These are phyloP conservation scores for Cephonodes hylas DNA, from an alignment of 2,888 invertebrate genomes.

Conservation along the genomic window DNA sequence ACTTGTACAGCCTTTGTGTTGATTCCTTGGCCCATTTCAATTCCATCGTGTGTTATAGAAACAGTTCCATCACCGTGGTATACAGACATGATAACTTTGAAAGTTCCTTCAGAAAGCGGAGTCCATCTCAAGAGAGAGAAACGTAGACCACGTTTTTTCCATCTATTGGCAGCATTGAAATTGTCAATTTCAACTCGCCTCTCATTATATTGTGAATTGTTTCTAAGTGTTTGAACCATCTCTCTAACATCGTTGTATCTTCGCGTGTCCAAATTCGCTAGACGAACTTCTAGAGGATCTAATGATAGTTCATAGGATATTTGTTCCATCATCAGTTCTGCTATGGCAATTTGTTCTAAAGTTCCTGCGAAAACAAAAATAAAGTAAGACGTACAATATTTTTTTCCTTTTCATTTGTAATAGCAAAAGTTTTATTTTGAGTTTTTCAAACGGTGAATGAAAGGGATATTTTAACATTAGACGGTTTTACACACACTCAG, in stretches of 20 bases:
- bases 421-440: no score
- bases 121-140: conserved; percentile 82
- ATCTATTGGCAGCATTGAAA: conserved; percentile 84
- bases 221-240: conserved; percentile 76
- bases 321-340: conserved; percentile 83
- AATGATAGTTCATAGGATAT: conserved; percentile 73
- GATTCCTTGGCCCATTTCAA: conserved; percentile 88
- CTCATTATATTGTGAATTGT: conserved; percentile 72
- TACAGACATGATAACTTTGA: conserved; percentile 78
- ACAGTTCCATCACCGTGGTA: conserved; percentile 84
- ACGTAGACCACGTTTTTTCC: conserved; percentile 85
- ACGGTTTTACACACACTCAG: no score
- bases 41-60: conserved; percentile 82
- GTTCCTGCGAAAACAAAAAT: no score
- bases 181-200: conserved; percentile 69
- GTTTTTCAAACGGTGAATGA: no score
- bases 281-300: conserved; percentile 80
- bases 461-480: no score
- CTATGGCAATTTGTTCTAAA: conserved; percentile 76
- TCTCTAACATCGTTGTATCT: conserved; percentile 43
- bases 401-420: no score
- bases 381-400: no score
- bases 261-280: conserved; percentile 67
- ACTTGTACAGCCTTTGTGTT: conserved; percentile 85
- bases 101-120: conserved; percentile 44